phyloP scores from a whole-genome alignment of 2,888 invertebrate species.

The Megaustenia siamemsis region DNA sequence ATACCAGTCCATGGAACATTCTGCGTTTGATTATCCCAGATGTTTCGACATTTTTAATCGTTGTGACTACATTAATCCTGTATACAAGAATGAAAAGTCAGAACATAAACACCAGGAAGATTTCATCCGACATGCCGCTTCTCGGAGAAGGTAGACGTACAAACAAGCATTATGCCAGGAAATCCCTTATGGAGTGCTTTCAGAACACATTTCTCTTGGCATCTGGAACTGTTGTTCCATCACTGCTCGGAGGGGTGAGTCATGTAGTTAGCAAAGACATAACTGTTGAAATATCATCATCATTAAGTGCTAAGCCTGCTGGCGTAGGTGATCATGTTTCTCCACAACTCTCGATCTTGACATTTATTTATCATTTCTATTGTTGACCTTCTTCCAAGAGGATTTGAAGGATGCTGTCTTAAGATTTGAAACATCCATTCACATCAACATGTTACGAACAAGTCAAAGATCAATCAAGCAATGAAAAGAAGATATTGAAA shows the following conservation, averaged over 20 bases:
- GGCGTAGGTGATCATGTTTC: too few relatives aligned
- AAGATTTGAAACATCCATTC: too few relatives aligned
- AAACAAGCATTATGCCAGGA: not conserved
- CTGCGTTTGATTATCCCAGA: conserved; percentile 75
- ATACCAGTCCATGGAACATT: conserved; percentile 63
- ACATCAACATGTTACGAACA: too few relatives aligned
- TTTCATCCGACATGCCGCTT: conserved; percentile 19
- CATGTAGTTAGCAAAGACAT: not conserved
- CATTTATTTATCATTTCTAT: too few relatives aligned
- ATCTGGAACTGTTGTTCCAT: conserved; percentile 39
- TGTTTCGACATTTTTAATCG: conserved; percentile 68
- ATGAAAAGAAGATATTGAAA: too few relatives aligned
- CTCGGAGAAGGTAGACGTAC: not conserved
- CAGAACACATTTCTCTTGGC: conserved; percentile 30
- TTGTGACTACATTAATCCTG: conserved; percentile 62
- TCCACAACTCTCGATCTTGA: too few relatives aligned
- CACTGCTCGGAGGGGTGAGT: conserved; percentile 43
- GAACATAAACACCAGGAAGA: not conserved
- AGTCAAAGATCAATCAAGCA: too few relatives aligned
- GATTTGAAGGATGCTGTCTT: too few relatives aligned
- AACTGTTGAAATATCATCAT: too few relatives aligned
- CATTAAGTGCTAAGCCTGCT: too few relatives aligned
- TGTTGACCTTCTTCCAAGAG: too few relatives aligned
- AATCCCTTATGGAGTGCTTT: conserved; percentile 40
- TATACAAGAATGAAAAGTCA: not conserved